Base-by-base conservation (phyloP, 2,797 vertebrate species). In the Tangara arthus region DNA sequence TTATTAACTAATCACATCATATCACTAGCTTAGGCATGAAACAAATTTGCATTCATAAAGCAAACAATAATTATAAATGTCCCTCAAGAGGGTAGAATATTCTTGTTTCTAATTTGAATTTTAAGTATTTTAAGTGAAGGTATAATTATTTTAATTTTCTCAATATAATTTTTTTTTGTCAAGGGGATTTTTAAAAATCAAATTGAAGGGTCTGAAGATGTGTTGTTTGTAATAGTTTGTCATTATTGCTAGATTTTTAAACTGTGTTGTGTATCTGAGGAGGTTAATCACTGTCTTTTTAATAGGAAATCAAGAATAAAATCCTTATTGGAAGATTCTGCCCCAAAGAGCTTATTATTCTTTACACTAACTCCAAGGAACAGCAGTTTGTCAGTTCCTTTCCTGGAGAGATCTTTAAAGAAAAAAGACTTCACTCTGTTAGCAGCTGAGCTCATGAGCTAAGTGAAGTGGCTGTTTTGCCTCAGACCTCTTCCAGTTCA, bases 381-480 rank as follows among this genome's bases (percentile, higher is more conserved):
- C 28, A 70, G 73, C 28, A 81, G 59, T 35, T 55, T 84, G 49
- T 28, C 77, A 82, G 28, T 80, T 94, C 35, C 79, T 37, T 69
- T 93, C 42, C 42, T 78, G 42, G 13, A 72, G 59, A 92, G 32
- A 24, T 53, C 23, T 90, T 94, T 93, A 75, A 81, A 75, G 19
- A 64, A 87, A 64, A 84, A 61, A 90, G 93, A 84, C 32, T 32
- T 87, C 76, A 56, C 24, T 91, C 76, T 90, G 32, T 78, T 94
- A 84, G 75, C 41, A 42, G 53, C 44, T 94, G 70, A 90, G 50
- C 21, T 92, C 44, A 71, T 57, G 88, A 73, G 46, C 44, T 56
- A 93, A 93, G 39, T 28, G 91, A 89, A 93, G 53, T 34, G 30
- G 13, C 53, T 93, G 35, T 91, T 95, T 95, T 93, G 35, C 64